Evolutionary conservation across 2,113 vertebrate genomes (phyloP), one percentile per base, ranked within the genome.

Genomic region (Rousettus leschenaultii): DNA sequence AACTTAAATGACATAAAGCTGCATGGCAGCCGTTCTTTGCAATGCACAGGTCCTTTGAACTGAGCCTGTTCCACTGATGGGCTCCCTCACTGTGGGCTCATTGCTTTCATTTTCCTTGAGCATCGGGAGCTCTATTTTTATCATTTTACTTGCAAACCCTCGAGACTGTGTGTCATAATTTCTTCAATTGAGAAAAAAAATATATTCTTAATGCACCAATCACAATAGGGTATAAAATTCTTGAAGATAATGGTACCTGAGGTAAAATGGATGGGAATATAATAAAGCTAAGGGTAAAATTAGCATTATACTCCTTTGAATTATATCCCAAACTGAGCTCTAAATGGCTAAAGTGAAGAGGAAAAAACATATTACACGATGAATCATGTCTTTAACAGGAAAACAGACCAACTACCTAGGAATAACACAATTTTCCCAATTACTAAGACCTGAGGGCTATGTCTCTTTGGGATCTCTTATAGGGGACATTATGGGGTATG

Each of bases 231-330:
- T 63, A 70, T 5, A 57, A 16, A 61, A 73, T 83, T 12, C 55
- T 89, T 83, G 43, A 92, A 89, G 48, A 22, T 61, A 1, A n/a
- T 38, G 24, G n/a, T 84, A 24, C 38, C 22, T 61, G 86, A 91
- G 51, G 59, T 93, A 51, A 89, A 95, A 86, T 12, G 22, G 33
- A 79, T 84, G 6, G 53, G 4, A 83, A 55, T 45, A 40, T 13
- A 53, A 45, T 9, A 87, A 91, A 96, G 57, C 40, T 68, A 84
- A 92, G 35, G 30, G 59, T 91, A 94, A 95, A 88, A 96, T 82
- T 40, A 84, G 90, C 74, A 74, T 89, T n/a, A 66, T 28, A 38
- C 33, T 70, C 92, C 55, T 53, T 26, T 86, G 24, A 95, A 30
- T 7, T 65, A 40, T 30, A 24, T 38, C n/a, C 53, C 74, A 79